Base-by-base conservation (phyloP, 2,113 vertebrate genomes). In the Alosa alosa region DNA sequence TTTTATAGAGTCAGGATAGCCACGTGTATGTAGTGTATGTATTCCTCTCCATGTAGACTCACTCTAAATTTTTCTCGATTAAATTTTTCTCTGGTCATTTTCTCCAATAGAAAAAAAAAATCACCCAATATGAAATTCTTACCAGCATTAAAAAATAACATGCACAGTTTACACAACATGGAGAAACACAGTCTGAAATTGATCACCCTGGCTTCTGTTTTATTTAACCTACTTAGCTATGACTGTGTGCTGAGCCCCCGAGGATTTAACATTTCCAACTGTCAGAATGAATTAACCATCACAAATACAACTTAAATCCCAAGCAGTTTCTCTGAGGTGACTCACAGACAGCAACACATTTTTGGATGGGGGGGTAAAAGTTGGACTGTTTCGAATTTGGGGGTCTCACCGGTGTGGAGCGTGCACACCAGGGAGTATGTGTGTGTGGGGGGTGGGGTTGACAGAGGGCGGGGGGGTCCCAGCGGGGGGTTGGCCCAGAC, bases 191-290 rank as follows among this genome's bases (percentile, higher is more conserved):
- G 78, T 83, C 83, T 88, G 88, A 90, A 90, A 92, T 87, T 86
- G 91, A 92, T 92, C 88, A 81, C 89, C 87, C 60, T 86, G 86
- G 91, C 90, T 88, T 88, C 87, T 84, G 86, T 91, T 91, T 89
- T 91, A 55, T 90, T 91, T 91, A 92, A 90, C 90, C 91, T 92
- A 91, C 90, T 92, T 92, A 92, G 88, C 83, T 81, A 49, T 86
- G 84, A 86, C 85, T 88, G 88, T 87, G 89, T 86, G 87, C 87
- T 87, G 84, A 89, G 87, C 88, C 91, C 91, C 82, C n/a, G 11
- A 84, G 91, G 91, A 89, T 89, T 92, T 92, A 92, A 91, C 90
- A 92, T 92, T 91, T 92, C 90, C 89, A 91, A 88, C 86, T 91
- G 91, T 92, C 90, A 92, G 87, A 89, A 89, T 87, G 89, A 90